phyloP scores from a whole-genome alignment of 2,797 vertebrate genomes.

The Pelobates cultripes region DNA sequence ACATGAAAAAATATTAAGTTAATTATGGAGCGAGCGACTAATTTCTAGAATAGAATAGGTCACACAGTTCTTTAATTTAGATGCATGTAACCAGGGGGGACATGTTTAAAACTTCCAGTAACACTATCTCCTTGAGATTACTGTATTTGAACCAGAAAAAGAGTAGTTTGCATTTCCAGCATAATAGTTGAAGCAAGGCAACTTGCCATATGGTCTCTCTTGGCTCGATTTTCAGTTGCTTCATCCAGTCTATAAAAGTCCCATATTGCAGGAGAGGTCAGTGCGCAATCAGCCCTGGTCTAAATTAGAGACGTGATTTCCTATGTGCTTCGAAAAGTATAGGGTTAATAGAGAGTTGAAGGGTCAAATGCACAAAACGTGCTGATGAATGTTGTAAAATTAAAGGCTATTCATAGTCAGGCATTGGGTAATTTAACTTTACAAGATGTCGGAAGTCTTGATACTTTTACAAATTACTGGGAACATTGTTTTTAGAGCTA shows the following conservation, averaged over 20 bases:
- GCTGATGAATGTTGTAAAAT: too few species aligned
- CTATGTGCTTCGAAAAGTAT: too few species aligned
- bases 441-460: too few species aligned
- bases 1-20: constrained; percentile 62
- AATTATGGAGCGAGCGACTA: constrained; percentile 62
- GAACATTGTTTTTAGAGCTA: too few species aligned
- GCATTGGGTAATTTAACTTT: too few species aligned
- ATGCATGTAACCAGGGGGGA: constrained; percentile 61
- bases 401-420: too few species aligned
- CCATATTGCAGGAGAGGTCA: background rate
- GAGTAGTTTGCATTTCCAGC: constrained; percentile 66
- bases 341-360: background rate
- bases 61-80: constrained; percentile 67
- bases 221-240: constrained; percentile 49
- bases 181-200: constrained; percentile 63
- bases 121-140: constrained; percentile 69
- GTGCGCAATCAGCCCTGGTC: background rate
- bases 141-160: constrained; percentile 66
- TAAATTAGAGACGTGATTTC: background rate
- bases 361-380: too few species aligned
- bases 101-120: constrained; percentile 72
- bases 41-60: constrained; percentile 66
- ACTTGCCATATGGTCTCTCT: constrained; percentile 57
- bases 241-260: background rate
- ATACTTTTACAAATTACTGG: too few species aligned